Evolutionary conservation across 2,888 invertebrate genomes (phyloP).

Genomic region (Ctenicera cuprea): DNA sequence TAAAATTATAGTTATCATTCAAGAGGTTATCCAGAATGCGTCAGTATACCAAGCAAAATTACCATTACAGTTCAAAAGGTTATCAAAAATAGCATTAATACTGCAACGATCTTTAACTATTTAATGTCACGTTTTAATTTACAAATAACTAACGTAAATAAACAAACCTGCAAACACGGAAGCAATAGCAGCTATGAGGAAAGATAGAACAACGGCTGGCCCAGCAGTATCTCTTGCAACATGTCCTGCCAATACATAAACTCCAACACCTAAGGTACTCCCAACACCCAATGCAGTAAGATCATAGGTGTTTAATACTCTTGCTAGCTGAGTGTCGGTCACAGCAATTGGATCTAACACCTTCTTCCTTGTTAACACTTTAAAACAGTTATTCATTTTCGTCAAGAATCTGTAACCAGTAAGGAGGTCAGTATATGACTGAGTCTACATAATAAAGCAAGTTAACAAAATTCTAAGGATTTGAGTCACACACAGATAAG

Average conservation of each 20-base stretch:
- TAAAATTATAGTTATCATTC: not conserved
- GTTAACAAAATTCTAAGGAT: not conserved
- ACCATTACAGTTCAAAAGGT: not conserved
- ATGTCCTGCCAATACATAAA: conserved; percentile 95
- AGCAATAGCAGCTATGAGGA: conserved; percentile 93
- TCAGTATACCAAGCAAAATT: not conserved
- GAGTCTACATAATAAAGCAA: not conserved
- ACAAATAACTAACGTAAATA: not conserved
- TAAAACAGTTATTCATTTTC: not conserved
- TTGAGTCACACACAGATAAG: conserved; percentile 15
- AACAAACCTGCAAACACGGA: conserved; percentile 90
- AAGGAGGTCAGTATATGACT: not conserved
- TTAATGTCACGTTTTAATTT: not conserved
- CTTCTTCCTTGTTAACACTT: conserved; percentile 71
- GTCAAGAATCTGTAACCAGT: not conserved
- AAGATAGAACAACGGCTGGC: conserved; percentile 93
- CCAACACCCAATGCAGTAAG: conserved; percentile 92
- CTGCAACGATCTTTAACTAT: not conserved
- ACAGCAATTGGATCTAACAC: conserved; percentile 62
- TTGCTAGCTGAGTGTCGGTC: conserved; percentile 70
- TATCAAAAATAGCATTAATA: not conserved
- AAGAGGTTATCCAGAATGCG: not conserved
- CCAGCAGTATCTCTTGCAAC: conserved; percentile 92
- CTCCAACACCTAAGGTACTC: conserved; percentile 93
- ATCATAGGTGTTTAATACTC: conserved; percentile 89